Base-by-base conservation (phyloP, 2,113 vertebrate genomes). In the Halichoeres trimaculatus region DNA sequence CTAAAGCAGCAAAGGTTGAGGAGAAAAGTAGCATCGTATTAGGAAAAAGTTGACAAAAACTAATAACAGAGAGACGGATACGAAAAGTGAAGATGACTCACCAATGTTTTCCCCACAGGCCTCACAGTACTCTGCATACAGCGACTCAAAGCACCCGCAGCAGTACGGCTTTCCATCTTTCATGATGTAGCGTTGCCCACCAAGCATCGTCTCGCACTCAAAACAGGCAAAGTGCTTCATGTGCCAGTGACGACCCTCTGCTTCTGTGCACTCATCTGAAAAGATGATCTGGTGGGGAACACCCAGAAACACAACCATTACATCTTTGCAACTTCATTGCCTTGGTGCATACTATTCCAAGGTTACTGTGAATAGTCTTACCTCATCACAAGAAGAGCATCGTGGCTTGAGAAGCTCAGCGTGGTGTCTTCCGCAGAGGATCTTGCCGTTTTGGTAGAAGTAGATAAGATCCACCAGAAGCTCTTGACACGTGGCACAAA, bases 191-290 rank as follows among this genome's bases (percentile, higher is more conserved):
- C 97, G 95, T 90, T 98, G 96, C 11, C 97, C 97, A 1, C 97
- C 97, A 11, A 99, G 93, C 75, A 96, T 91, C 0, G 93, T 95
- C 73, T 96, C 96, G 22, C 97, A 98, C 87, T 98, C 96, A 0
- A 96, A 97, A 78, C 97, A 98, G 77, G 95, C 96, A 85, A 99
- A 99, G 87, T 99, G 97, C 50, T 96, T 97, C 96, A 98, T 97
- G 87, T 99, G 98, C 98, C 98, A 98, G 61, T 99, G 97, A 38
- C 94, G 95, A 26, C 97, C 96, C 78, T 99, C 98, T 0, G 98
- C 98, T 87, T 98, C 97, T 10, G 97, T 98, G 80, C 97, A 99
- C 85, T 99, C 97, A 19, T 98, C 97, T 2, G 96, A 94, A 89
- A 99, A 97, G 76, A 99, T 98, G n/a, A 99, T 98, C 98, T 99